Evolutionary conservation across 2,797 vertebrate genomes (phyloP).

Genomic region (Masticophis lateralis): DNA sequence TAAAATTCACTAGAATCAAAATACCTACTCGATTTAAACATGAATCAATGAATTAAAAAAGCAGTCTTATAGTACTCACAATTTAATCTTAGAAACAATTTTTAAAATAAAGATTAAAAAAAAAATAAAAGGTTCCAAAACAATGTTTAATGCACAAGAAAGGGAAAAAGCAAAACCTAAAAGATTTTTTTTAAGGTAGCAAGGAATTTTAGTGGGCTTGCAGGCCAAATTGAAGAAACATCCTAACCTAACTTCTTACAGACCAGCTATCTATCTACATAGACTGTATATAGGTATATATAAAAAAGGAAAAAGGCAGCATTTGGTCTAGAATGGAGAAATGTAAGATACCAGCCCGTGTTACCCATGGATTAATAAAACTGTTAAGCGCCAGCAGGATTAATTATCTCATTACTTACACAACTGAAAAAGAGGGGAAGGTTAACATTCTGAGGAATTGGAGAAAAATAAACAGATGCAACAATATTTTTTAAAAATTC

Average conservation of each 20-base stretch:
- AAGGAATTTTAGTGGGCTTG: constrained; percentile 70
- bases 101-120: constrained; percentile 65
- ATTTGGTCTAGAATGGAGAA: constrained; percentile 97
- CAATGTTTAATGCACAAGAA: constrained; percentile 62
- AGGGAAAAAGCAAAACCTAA: constrained; percentile 40
- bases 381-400: neutral
- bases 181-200: constrained; percentile 61
- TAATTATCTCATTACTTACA: neutral
- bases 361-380: neutral
- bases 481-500: neutral
- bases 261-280: constrained; percentile 62
- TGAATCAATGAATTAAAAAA: constrained; percentile 55
- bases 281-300: constrained; percentile 39
- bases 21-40: constrained; percentile 74
- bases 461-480: neutral
- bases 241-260: constrained; percentile 71
- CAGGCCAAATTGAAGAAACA: constrained; percentile 79
- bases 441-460: neutral
- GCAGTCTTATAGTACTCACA: constrained; percentile 52
- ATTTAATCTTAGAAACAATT: constrained; percentile 66
- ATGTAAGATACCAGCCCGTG: constrained; percentile 29
- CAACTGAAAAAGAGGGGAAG: constrained; percentile 84
- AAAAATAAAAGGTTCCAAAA: constrained; percentile 63
- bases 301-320: constrained; percentile 78
- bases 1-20: constrained; percentile 46